These are phyloP conservation scores for Drosophila tristis DNA, from an alignment of 1,140 invertebrate genomes.

Conservation along the genomic window DNA sequence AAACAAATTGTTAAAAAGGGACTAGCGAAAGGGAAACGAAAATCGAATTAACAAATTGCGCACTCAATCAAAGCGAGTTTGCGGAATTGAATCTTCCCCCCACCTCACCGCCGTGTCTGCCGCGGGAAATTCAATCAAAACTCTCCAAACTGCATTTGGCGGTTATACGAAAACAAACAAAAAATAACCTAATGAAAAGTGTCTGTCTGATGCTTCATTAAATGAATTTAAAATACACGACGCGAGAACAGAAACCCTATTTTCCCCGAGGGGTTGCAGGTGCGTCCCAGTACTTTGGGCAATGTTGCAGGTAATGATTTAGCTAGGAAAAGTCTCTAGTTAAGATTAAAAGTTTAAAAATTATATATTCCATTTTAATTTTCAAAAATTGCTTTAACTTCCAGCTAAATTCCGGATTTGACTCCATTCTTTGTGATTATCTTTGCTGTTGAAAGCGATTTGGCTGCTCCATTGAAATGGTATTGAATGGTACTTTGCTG, in stretches of 20 bases:
- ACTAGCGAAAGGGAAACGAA: slow-evolving; percentile 33
- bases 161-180: too few relatives aligned
- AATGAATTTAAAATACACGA: slow-evolving; percentile 42
- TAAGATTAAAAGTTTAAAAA: too few relatives aligned
- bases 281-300: neutral
- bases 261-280: neutral
- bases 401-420: neutral
- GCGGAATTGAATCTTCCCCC: slow-evolving; percentile 4
- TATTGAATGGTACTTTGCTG: slow-evolving; percentile 50
- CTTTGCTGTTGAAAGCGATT: slow-evolving; percentile 30
- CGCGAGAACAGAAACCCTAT: too few relatives aligned
- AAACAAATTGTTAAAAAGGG: slow-evolving; percentile 3
- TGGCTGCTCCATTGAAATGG: slow-evolving; percentile 26
- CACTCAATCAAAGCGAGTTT: slow-evolving; percentile 66
- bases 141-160: slow-evolving; percentile 43
- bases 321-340: accelerated
- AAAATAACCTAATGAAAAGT: slow-evolving; percentile 62
- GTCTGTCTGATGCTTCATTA: slow-evolving; percentile 53
- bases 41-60: slow-evolving; percentile 77
- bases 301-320: too few relatives aligned
- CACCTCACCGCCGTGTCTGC: neutral
- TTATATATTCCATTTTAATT: neutral
- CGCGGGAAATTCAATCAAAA: slow-evolving; percentile 67
- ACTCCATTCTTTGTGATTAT: slow-evolving; percentile 19
- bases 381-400: neutral